Base-by-base conservation (phyloP, 2,888 invertebrate species). In the Amphipoea oculea region DNA sequence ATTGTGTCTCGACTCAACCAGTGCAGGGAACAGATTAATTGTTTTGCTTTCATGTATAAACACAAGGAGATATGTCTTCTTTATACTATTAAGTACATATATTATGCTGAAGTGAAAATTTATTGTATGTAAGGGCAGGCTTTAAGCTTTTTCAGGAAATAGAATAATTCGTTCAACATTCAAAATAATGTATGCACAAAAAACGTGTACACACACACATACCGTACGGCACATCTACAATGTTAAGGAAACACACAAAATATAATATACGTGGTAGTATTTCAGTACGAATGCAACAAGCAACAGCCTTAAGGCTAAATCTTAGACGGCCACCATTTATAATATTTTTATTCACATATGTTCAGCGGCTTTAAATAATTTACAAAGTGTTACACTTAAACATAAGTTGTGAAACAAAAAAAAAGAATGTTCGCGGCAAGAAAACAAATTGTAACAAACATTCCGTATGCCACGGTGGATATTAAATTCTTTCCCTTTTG, bases 401-500 rank as follows among this genome's bases (percentile, higher is more conserved):
- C 79, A 68, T 92, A 93, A 93, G 92, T 93, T 91, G 60, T 17
- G 84, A 90, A 90, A 91, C 92, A 91, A 91, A 93, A 93, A 29
- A 57, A 93, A 93, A 93, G 90, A 94, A 94, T 95, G 92, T 94
- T 93, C 88, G 90, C 88, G 90, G 89, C 89, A 95, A 94, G 95
- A 94, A 95, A 94, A 96, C 94, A 95, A 96, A 96, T 95, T 94
- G 94, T 92, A 92, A 93, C 94, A 93, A 93, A 92, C 92, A 92
- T 92, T 93, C 94, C 93, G 92, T 94, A 92, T 92, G 91, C 92
- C 93, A 91, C 92, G 91, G 93, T 94, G 94, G 95, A 96, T 96
- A 96, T 96, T 96, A 96, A 96, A 96, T 96, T 96, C 95, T 95
- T 95, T 92, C 94, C 92, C 93, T 94, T 93, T 94, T 93, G 94